phyloP scores from a whole-genome alignment of 2,113 vertebrate genomes.

The Pluvianellus socialis region DNA sequence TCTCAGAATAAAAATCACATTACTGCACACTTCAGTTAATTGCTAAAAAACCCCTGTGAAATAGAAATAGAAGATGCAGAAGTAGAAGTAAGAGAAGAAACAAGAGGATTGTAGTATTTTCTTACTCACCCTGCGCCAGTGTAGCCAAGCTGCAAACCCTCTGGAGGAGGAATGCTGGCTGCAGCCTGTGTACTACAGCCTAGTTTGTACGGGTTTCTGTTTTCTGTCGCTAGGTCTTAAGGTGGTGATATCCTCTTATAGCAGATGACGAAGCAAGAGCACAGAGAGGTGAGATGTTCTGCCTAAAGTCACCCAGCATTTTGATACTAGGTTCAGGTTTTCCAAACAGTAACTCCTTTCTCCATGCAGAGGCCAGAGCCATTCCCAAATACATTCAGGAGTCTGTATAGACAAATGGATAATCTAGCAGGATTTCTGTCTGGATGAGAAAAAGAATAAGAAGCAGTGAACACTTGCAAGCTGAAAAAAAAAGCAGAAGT shows the following conservation, averaged over 20 bases:
- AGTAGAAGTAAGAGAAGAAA: not conserved
- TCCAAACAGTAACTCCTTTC: not conserved
- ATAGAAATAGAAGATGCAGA: not conserved
- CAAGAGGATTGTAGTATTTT: not conserved
- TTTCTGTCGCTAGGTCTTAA: not conserved
- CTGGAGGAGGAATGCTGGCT: not conserved
- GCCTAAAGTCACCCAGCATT: not conserved
- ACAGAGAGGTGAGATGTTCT: not conserved
- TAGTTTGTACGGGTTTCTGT: not conserved
- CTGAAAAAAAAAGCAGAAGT: not conserved
- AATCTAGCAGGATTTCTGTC: not conserved
- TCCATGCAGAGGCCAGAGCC: not conserved
- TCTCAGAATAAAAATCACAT: not conserved
- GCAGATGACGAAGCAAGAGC: not conserved
- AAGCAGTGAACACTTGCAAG: rapidly evolving
- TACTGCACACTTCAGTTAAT: not conserved
- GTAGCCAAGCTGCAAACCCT: not conserved
- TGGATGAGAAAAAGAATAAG: not conserved
- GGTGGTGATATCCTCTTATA: not conserved
- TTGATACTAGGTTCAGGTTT: not conserved
- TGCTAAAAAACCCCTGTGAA: not conserved
- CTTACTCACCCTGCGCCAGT: not conserved
- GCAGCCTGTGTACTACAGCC: not conserved
- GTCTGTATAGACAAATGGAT: not conserved
- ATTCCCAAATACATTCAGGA: not conserved